phyloP scores from a whole-genome alignment of 2,888 invertebrate genomes.

The Cheilosia pagana region DNA sequence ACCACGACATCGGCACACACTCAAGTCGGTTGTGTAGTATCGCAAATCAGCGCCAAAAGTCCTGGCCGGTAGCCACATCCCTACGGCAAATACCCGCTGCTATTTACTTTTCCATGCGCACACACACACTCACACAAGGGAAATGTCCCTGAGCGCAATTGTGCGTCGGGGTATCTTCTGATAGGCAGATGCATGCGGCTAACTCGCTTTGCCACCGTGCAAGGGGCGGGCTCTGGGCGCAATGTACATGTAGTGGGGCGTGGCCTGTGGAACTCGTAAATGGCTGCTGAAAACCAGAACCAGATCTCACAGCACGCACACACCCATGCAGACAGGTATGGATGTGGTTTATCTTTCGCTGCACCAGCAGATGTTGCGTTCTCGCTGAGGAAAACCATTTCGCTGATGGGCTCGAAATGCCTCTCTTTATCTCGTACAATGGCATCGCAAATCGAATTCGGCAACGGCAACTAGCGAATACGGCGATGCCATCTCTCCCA shows the following conservation, averaged over 20 bases:
- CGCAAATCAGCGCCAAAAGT: conserved; percentile 79
- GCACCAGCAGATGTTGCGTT: conserved; percentile 66
- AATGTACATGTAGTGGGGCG: conserved; percentile 78
- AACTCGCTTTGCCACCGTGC: conserved; percentile 29
- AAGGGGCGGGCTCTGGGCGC: conserved; percentile 66
- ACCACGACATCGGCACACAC: conserved; percentile 43
- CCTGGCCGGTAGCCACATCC: conserved; percentile 82
- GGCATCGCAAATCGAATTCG: conserved; percentile 70
- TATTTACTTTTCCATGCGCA: conserved; percentile 54
- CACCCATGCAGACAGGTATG: background rate
- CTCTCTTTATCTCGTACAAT: conserved; percentile 45
- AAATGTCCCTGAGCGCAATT: conserved; percentile 62
- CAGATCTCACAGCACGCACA: conserved; percentile 59
- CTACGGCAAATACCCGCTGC: conserved; percentile 76
- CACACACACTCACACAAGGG: conserved; percentile 31
- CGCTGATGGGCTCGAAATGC: conserved; percentile 61
- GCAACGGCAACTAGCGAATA: conserved; percentile 58
- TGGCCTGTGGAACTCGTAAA: conserved; percentile 82
- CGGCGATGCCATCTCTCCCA: conserved; percentile 9
- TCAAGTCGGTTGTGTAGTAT: conserved; percentile 28
- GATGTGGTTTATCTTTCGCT: conserved; percentile 3
- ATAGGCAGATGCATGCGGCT: conserved; percentile 71
- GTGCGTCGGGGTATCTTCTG: conserved; percentile 68
- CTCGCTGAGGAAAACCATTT: conserved; percentile 40
- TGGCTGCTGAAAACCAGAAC: conserved; percentile 79